phyloP scores from a whole-genome alignment of 92 coral and sea anemone species.

The Hydrozoanthus gracilis region DNA sequence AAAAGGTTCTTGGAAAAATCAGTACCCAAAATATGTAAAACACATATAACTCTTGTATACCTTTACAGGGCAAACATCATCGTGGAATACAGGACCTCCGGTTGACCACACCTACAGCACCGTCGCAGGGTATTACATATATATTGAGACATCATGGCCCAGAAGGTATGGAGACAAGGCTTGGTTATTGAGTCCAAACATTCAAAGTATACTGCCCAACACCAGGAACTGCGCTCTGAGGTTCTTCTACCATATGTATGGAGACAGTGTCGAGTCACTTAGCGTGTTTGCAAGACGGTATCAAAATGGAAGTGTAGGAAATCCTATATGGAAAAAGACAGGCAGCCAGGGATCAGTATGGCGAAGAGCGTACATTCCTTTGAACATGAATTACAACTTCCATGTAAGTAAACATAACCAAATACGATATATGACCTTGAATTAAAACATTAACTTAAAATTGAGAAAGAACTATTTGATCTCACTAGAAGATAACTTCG shows the following conservation, averaged over 20 bases:
- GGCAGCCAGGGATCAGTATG: constrained; percentile 92
- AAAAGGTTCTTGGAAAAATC: no score
- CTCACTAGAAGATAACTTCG: no score
- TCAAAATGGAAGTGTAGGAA: constrained; percentile 82
- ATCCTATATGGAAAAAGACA: constrained; percentile 63
- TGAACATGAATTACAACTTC: constrained; percentile 74
- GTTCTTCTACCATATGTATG: constrained; percentile 98
- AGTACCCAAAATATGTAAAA: no score
- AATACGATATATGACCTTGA: no score
- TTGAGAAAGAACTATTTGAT: no score
- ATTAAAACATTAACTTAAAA: no score
- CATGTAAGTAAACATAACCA: constrained; percentile 51
- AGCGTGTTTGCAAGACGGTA: constrained; percentile 81
- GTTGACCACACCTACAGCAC: constrained; percentile 89
- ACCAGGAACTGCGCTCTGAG: constrained; percentile 83
- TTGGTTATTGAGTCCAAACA: constrained; percentile 91
- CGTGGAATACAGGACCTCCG: constrained; percentile 94
- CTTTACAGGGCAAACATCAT: constrained; percentile 76
- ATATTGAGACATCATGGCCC: constrained; percentile 97
- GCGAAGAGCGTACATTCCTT: constrained; percentile 78
- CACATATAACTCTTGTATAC: background rate
- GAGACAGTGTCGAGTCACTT: constrained; percentile 89
- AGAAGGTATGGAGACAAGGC: constrained; percentile 97
- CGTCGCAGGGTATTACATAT: constrained; percentile 83
- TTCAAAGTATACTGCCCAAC: constrained; percentile 67